Conservation (phyloP, 2,113 vertebrate species). For the Elgaria multicarinata region DNA sequence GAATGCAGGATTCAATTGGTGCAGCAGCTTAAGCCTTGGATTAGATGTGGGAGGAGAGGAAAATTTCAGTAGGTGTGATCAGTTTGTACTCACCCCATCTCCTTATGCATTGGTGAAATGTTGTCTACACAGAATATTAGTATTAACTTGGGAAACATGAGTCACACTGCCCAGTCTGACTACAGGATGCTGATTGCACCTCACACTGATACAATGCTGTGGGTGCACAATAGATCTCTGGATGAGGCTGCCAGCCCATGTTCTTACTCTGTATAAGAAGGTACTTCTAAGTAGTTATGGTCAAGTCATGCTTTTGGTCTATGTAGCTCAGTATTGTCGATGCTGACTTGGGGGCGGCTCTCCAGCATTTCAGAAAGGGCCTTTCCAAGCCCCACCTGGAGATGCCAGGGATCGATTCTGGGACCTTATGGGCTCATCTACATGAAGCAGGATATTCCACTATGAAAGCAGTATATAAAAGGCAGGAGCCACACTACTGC, state of each 20-base stretch:
- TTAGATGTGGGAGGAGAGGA: neutral
- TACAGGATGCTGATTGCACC: neutral
- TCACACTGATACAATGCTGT: neutral
- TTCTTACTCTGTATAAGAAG: neutral
- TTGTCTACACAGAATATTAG: neutral
- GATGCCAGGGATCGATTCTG: neutral
- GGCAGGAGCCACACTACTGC: too few species aligned
- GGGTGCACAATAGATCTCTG: neutral
- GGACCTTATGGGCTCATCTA: too few species aligned
- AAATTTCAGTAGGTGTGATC: neutral
- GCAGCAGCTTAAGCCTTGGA: neutral
- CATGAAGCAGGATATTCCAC: too few species aligned
- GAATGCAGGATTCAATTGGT: neutral
- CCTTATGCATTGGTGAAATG: neutral
- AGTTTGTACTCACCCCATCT: neutral
- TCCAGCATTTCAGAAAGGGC: neutral
- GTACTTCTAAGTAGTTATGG: neutral
- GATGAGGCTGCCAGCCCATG: neutral
- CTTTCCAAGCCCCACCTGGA: neutral
- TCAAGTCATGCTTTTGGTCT: neutral
- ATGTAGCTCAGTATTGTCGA: neutral
- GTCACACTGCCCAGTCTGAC: neutral
- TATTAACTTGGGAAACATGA: neutral
- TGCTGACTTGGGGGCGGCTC: neutral
- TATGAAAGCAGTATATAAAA: too few species aligned